Percentiles rank a stretch among this genome's conserved stretches.
Evolutionary conservation across 2,797 vertebrate genomes (phyloP).

Genomic region (Amblyraja radiata): DNA sequence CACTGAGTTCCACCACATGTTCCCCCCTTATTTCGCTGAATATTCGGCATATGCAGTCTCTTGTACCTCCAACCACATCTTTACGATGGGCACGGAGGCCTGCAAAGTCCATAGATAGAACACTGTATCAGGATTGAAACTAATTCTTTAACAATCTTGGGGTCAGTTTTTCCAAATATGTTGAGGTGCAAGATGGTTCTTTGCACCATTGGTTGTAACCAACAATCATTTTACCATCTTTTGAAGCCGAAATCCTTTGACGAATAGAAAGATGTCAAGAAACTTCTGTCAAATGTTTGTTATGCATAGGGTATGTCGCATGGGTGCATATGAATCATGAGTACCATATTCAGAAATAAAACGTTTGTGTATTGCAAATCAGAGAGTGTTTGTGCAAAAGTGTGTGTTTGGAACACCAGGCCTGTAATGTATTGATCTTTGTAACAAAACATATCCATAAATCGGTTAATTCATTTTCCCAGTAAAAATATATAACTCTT

Average conservation of each 20-base stretch:
- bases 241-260: neutral
- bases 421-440: neutral
- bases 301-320: neutral
- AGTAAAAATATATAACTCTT: neutral
- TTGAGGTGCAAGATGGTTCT: neutral
- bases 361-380: neutral
- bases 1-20: too few relatives aligned
- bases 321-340: neutral
- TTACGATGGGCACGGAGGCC: too few relatives aligned
- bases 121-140: too few relatives aligned
- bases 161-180: neutral
- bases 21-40: too few relatives aligned
- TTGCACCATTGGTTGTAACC: neutral
- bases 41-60: too few relatives aligned
- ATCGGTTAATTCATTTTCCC: neutral
- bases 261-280: too few relatives aligned
- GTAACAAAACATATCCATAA: neutral
- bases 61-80: too few relatives aligned
- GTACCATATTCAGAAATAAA: neutral
- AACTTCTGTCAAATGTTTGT: neutral
- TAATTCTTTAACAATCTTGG: neutral
- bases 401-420: neutral
- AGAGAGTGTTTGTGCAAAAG: neutral
- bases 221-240: neutral
- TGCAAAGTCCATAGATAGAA: too few relatives aligned